Percentiles rank a stretch among this genome's conserved stretches.
Evolutionary conservation across 2,888 invertebrate genomes (phyloP).

Genomic region (Polyommatus icarus): DNA sequence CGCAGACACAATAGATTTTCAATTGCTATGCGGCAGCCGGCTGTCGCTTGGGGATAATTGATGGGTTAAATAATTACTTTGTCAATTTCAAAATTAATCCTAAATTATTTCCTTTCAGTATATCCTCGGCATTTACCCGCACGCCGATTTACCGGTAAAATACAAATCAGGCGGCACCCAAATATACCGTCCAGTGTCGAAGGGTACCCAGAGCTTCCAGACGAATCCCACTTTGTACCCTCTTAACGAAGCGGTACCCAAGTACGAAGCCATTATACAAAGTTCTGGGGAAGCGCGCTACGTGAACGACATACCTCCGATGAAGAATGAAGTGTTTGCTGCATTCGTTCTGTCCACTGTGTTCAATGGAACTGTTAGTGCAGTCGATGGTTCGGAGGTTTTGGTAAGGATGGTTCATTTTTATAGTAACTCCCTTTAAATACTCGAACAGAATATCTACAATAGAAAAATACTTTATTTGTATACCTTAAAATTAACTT

Average conservation of each 20-base stretch:
- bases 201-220: constrained; percentile 81
- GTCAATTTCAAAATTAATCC: background rate
- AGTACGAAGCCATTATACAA: constrained; percentile 82
- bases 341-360: constrained; percentile 83
- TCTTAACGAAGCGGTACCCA: constrained; percentile 84
- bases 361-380: constrained; percentile 78
- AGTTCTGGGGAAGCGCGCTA: constrained; percentile 85
- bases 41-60: too few species aligned
- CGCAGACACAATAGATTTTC: too few species aligned
- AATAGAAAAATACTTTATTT: too few species aligned
- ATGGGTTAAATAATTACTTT: background rate
- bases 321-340: constrained; percentile 83
- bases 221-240: constrained; percentile 84
- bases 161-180: constrained; percentile 75
- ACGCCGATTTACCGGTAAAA: constrained; percentile 55
- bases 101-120: constrained; percentile 63
- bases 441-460: too few species aligned
- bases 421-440: too few species aligned
- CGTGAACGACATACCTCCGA: constrained; percentile 81
- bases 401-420: constrained; percentile 72
- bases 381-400: constrained; percentile 80
- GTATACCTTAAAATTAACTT: too few species aligned
- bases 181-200: constrained; percentile 81
- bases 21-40: too few species aligned
- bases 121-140: constrained; percentile 75